Conservation (phyloP, 1,140 invertebrate species). For the Solen grandis region DNA sequence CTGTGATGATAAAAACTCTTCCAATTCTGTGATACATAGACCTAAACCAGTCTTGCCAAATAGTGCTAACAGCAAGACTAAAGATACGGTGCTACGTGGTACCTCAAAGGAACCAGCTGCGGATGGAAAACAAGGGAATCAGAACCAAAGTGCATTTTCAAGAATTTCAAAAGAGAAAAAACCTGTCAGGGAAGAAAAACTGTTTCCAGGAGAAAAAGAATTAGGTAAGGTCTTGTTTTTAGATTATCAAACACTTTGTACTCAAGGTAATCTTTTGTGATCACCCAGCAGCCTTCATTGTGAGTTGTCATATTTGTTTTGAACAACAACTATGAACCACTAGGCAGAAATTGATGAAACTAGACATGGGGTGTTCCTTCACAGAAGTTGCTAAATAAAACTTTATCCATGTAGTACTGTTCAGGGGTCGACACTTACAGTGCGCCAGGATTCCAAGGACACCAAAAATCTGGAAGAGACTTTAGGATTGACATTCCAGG, state of each 20-base stretch:
- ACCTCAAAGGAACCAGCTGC: constrained; percentile 40
- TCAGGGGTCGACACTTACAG: too few species aligned
- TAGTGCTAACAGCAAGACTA: constrained; percentile 21
- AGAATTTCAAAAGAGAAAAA: constrained; percentile 43
- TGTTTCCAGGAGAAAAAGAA: constrained; percentile 39
- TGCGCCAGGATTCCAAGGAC: too few species aligned
- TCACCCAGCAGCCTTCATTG: too few species aligned
- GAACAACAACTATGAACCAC: too few species aligned
- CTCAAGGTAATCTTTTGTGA: neutral
- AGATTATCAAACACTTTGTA: neutral
- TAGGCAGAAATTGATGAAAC: too few species aligned
- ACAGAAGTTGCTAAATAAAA: too few species aligned
- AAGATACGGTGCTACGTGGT: constrained; percentile 8
- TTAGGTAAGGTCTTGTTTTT: constrained; percentile 7
- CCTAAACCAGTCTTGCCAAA: constrained; percentile 54
- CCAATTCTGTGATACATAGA: constrained; percentile 39
- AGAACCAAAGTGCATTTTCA: constrained; percentile 53
- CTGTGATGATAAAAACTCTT: constrained; percentile 31
- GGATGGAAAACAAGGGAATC: constrained; percentile 2
- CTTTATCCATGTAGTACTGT: too few species aligned
- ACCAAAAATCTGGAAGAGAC: too few species aligned
- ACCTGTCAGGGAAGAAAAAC: constrained; percentile 11
- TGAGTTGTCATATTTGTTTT: neutral
- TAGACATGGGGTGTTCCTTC: too few species aligned
- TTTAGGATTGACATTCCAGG: too few species aligned